Percentiles rank a stretch among this genome's conserved stretches.
Conservation (phyloP, 2,888 invertebrate genomes). For the Ethmia dodecea region DNA sequence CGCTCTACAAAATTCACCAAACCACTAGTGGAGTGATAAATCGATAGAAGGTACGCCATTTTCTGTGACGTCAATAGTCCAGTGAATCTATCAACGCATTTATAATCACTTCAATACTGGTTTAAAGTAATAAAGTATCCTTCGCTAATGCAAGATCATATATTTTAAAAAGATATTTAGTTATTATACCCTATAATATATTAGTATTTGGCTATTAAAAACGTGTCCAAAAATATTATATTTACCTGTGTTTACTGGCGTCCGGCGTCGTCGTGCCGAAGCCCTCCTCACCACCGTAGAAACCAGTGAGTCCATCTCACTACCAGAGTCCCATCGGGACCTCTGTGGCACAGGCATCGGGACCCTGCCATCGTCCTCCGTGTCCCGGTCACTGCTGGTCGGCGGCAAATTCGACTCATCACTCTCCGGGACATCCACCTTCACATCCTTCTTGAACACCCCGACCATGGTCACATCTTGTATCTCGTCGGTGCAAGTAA, state of each 20-base stretch:
- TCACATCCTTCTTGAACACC: slow-evolving; percentile 48
- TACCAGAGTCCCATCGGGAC: slow-evolving; percentile 69
- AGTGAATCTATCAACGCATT: too few species aligned
- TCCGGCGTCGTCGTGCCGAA: slow-evolving; percentile 78
- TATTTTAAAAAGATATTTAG: too few species aligned
- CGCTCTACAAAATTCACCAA: too few species aligned
- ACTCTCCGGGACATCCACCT: slow-evolving; percentile 55
- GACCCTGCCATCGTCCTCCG: slow-evolving; percentile 63
- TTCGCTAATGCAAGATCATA: too few species aligned
- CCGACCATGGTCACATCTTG: slow-evolving; percentile 52
- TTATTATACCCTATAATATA: too few species aligned
- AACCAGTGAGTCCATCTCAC: slow-evolving; percentile 78
- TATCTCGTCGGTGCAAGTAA: slow-evolving; percentile 54
- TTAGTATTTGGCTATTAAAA: too few species aligned
- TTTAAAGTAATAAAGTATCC: too few species aligned
- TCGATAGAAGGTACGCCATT: too few species aligned
- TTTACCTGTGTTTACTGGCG: slow-evolving; percentile 66
- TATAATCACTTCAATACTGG: too few species aligned
- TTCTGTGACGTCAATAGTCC: too few species aligned
- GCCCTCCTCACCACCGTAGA: slow-evolving; percentile 81
- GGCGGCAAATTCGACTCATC: slow-evolving; percentile 69
- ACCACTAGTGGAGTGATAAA: too few species aligned
- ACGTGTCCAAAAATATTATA: too few species aligned
- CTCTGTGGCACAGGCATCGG: slow-evolving; percentile 44
- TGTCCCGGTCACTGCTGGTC: slow-evolving; percentile 70